Base-by-base conservation (phyloP, 2,888 invertebrate genomes). In the Mesorhabditis spiculigera region DNA sequence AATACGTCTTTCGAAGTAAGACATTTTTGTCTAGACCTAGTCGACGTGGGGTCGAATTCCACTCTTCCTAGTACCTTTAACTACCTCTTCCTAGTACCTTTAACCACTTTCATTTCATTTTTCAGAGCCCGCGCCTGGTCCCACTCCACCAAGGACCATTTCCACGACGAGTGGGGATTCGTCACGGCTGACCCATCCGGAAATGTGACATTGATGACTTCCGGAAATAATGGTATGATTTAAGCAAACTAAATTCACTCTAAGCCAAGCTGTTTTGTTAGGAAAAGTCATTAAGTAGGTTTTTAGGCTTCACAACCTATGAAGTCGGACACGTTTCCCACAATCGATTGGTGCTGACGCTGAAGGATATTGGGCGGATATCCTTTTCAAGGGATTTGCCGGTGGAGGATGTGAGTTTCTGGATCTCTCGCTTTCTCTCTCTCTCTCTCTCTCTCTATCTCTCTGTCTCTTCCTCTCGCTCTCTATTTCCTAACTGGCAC, bases 141-240 rank as follows among this genome's bases (percentile, higher is more conserved):
- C 4, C 86, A 86, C 72, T 85, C 86, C 65, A 86, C 86, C n/a
- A 86, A 86, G 72, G 86, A 86, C 68, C 86, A 86, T 70, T 86
- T 86, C 74, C 86, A 86, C 74, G 86, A 86, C 69, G 85, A 86
- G 73, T 86, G 85, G 84, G 86, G 86, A 70, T 86, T 82, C 78
- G 68, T 86, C 62, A 86, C 86, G 0, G 83, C 81, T 5, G 85
- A 86, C 68, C 74, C 75, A 65, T 74, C 73, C 63, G 86, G 86
- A 69, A 86, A 86, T 69, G 84, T 82, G 5, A 86, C 86, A 10
- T 74, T 86, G 43, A 86, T 86, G 85, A 86, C 86, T 5, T 77
- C 86, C 5, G 86, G 86, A 73, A 86, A 86, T 70, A 86, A 86
- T 72, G 86, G 86, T 83, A 69, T 70, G n/a, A n/a, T n/a, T n/a